phyloP scores from a whole-genome alignment of 37 sponge, comb jelly and placozoan genomes.

The Corticium candelabrum region DNA sequence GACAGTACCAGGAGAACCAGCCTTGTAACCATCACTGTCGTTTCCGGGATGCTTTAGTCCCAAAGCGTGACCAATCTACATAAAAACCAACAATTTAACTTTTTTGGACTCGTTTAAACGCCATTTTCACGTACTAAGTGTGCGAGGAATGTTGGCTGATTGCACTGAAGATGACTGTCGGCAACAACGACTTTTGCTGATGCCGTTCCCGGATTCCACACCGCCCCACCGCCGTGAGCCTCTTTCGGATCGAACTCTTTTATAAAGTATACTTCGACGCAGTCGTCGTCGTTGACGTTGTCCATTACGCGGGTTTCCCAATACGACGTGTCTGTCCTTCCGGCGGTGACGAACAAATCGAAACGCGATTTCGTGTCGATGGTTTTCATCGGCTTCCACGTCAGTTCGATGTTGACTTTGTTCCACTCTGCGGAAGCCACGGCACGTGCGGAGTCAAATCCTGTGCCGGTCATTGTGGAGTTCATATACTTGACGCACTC shows the following conservation, averaged over 20 bases:
- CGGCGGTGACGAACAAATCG: too few species aligned
- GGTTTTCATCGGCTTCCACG: not conserved
- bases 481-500: not conserved
- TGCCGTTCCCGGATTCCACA: not conserved
- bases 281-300: not conserved
- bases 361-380: not conserved
- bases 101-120: not conserved
- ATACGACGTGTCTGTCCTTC: too few species aligned
- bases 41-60: not conserved
- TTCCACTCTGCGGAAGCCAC: not conserved
- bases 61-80: not conserved
- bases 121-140: not conserved
- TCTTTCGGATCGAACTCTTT: not conserved
- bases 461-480: not conserved
- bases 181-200: not conserved
- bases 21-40: too few species aligned
- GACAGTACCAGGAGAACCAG: not conserved
- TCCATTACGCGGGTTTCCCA: not conserved
- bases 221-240: not conserved
- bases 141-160: too few species aligned
- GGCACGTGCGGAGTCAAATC: not conserved
- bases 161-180: not conserved
- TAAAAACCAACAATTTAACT: too few species aligned
- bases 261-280: not conserved
- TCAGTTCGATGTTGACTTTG: not conserved